Base-by-base conservation (phyloP, 2,113 vertebrate species). In the Planiliza haematocheilus region DNA sequence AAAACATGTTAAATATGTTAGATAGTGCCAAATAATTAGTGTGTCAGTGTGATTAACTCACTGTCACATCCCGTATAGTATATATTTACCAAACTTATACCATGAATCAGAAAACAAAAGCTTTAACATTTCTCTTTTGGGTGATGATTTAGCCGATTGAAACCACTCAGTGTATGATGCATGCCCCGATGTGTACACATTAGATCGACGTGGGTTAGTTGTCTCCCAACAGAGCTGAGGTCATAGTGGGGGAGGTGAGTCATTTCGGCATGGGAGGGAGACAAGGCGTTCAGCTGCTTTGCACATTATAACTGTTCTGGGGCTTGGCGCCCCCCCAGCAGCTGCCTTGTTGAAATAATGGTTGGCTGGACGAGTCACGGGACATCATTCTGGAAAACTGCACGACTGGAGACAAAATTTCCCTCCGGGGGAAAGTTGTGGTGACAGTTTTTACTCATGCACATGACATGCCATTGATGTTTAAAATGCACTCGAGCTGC, bases 221-320 rank as follows among this genome's bases (percentile, higher is more conserved):
- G 60, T 64, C 42, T 82, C 69, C 72, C 70, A 16, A 7, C 71
- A 68, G 63, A 70, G 78, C 68, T 86, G 82, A 89, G 84, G 81
- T 90, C 85, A 88, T 77, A 48, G 56, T 76, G 77, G 87, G 81
- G 82, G 81, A 77, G 86, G 82, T 88, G 82, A 89, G 81, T 90
- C 86, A 90, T 86, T 81, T 52, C 79, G 58, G 76, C 66, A 82
- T 81, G 80, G 70, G 56, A 45, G 48, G 74, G 45, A 77, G 73
- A 76, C 42, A 77, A 82, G 72, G 57, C 61, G 37, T 86, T 86
- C 87, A 91, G 83, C 90, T 91, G 88, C 77, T 90, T 70, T 85
- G 80, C 63, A 50, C 74, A 85, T 89, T 70, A 77, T 82, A 73
- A 73, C 69, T 61, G 41, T 30, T 41, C 67, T 36, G 41, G 57